Evolutionary conservation across 2,888 invertebrate species (phyloP), one percentile per base, ranked within the genome.

Genomic region (Myopa tessellatipennis): DNA sequence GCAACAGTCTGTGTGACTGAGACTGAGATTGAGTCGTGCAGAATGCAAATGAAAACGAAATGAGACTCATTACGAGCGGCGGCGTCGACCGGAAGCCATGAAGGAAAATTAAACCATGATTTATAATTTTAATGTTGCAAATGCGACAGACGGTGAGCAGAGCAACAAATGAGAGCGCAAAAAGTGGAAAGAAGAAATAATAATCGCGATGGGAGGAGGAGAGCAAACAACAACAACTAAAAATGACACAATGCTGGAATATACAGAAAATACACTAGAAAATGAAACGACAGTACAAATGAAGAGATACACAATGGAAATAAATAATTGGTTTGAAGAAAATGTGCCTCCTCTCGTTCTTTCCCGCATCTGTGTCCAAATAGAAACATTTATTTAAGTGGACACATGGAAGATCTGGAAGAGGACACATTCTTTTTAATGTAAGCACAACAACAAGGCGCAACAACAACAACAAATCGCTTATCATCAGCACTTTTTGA

Each of bases 91-190:
- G 83, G 83, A 83, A 83, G 82, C 83, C 10, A 45, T 6, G 45
- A 45, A 81, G 83, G 83, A 83, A 83, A 83, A 83, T 83, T 83
- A 83, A 83, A 82, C 81, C 79, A 80, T 83, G 82, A 83, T 83
- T 83, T 83, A 83, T 83, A 83, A 82, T 83, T 83, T 80, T 82
- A 82, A 78, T 74, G 74, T 72, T 78, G 75, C 71, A 45, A 52
- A 34, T 38, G 38, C 61, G 60, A 45, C 74, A 74, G 67, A 52
- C 61, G 10, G 26, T n/a, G 36, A 71, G 16, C 45, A 45, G 3
- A 45, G 45, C 45, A 45, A 6, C 16, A 38, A 72, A 61, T 58
- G 38, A 38, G 26, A 18, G 52, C 12, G 18, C 8, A 72, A 18
- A 72, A 71, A 16, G n/a, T 16, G 38, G 14, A 58, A 34, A 36